A percentile compares a stretch with the other conserved stretches of the same genome.
These are phyloP conservation scores for Meandrina meandrites DNA, from an alignment of 92 coral and sea anemone species.

Conservation along the genomic window DNA sequence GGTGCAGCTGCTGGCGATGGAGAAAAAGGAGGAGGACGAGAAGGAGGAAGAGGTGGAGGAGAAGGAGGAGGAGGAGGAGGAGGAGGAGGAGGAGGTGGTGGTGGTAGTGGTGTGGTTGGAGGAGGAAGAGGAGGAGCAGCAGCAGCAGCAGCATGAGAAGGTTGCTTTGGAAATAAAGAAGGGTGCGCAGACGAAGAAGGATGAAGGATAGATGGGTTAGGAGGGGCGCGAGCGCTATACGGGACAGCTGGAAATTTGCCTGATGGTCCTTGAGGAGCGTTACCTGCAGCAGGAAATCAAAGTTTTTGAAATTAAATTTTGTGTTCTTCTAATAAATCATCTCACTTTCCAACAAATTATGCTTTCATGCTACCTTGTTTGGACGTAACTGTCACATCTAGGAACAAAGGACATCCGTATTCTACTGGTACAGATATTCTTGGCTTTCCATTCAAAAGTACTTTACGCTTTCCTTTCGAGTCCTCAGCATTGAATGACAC, in stretches of 20 bases:
- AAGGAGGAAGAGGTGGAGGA: background rate
- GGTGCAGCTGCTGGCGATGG: constrained; percentile 22
- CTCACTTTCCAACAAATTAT: too few species aligned
- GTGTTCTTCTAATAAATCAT: background rate
- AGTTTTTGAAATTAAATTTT: background rate
- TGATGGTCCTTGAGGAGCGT: background rate
- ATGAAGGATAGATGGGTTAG: background rate
- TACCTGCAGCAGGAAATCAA: background rate
- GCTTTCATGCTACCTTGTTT: constrained; percentile 39
- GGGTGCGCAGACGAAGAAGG: background rate
- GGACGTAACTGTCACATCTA: constrained; percentile 57
- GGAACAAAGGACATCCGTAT: constrained; percentile 45
- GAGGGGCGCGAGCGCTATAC: background rate
- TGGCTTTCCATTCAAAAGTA: constrained; percentile 56
- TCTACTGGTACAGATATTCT: constrained; percentile 54
- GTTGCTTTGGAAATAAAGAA: background rate
- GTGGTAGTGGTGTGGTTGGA: background rate
- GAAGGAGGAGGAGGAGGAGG: constrained; percentile 23
- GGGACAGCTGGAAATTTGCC: background rate
- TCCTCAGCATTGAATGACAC: constrained; percentile 65
- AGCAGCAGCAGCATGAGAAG: background rate
- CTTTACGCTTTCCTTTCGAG: constrained; percentile 32
- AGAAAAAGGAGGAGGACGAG: background rate
- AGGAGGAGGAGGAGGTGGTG: background rate
- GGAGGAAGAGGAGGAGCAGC: background rate